phyloP scores from a whole-genome alignment of 2,797 vertebrate genomes.

The Enteromius argenteus region DNA sequence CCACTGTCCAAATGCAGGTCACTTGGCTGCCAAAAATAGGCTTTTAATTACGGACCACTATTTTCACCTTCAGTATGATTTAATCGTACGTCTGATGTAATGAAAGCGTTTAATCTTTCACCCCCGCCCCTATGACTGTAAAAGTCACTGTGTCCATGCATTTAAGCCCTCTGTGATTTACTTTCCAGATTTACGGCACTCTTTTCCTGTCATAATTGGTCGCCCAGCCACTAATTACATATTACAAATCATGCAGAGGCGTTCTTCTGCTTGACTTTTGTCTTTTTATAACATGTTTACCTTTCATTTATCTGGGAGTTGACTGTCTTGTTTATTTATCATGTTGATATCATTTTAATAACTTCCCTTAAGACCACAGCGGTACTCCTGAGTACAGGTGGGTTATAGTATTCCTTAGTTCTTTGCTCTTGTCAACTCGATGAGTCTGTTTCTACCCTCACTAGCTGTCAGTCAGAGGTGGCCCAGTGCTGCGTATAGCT shows the following conservation, averaged over 20 bases:
- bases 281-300: constrained; percentile 63
- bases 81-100: constrained; percentile 46
- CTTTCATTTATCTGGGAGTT: constrained; percentile 54
- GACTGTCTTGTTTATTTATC: constrained; percentile 44
- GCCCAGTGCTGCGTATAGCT: constrained; percentile 6
- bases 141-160: constrained; percentile 63
- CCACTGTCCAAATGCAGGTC: constrained; percentile 56
- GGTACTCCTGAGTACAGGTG: not conserved
- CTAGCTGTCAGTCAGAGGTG: constrained; percentile 37
- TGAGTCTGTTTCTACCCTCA: constrained; percentile 7
- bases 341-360: constrained; percentile 35
- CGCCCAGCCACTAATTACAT: constrained; percentile 73
- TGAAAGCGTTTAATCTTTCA: constrained; percentile 61
- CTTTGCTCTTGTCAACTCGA: constrained; percentile 6
- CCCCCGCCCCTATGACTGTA: constrained; percentile 41
- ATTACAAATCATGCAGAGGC: constrained; percentile 69
- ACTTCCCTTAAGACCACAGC: not conserved
- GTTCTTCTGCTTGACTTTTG: constrained; percentile 61
- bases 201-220: constrained; percentile 73
- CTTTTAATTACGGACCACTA: constrained; percentile 64
- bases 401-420: constrained; percentile 23
- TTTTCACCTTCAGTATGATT: constrained; percentile 60
- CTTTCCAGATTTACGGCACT: constrained; percentile 73
- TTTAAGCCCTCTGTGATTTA: constrained; percentile 70
- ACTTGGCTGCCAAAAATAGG: constrained; percentile 63